These are phyloP conservation scores for Steinernema scapterisci DNA, from an alignment of 2,888 invertebrate genomes.

Conservation along the genomic window DNA sequence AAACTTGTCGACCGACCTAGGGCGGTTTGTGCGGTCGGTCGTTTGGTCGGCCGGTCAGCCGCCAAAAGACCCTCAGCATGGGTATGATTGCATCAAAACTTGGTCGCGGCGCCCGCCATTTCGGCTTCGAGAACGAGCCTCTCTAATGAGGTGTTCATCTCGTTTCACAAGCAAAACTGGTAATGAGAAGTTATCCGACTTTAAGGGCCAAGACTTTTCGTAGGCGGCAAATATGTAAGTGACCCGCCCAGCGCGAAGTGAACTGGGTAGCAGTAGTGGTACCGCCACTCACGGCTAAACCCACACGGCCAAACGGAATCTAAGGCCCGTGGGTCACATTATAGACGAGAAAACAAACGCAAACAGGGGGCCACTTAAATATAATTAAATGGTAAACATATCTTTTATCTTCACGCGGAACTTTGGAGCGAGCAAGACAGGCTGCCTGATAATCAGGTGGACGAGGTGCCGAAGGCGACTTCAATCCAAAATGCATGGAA, in stretches of 20 bases:
- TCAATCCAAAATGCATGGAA: slow-evolving; percentile 23
- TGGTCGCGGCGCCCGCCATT: too few relatives aligned
- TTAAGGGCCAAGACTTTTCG: too few relatives aligned
- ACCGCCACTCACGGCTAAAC: too few relatives aligned
- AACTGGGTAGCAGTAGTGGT: too few relatives aligned
- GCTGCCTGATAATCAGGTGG: slow-evolving; percentile 90
- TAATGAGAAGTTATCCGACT: too few relatives aligned
- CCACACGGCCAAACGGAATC: too few relatives aligned
- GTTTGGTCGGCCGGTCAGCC: not conserved
- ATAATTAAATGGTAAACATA: slow-evolving; percentile 17
- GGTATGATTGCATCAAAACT: too few relatives aligned
- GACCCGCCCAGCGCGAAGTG: too few relatives aligned
- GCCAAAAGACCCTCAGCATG: not conserved
- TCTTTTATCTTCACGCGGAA: not conserved
- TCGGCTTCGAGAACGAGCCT: too few relatives aligned
- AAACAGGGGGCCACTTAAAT: slow-evolving; percentile 14
- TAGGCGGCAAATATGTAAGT: too few relatives aligned
- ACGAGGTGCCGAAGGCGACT: slow-evolving; percentile 75
- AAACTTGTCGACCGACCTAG: not conserved
- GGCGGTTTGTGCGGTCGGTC: not conserved
- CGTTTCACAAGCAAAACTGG: too few relatives aligned
- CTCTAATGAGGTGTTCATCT: too few relatives aligned
- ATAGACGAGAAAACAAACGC: not conserved
- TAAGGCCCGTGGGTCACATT: not conserved
- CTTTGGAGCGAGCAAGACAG: slow-evolving; percentile 74